Base-by-base conservation (phyloP, 1,140 invertebrate genomes). In the Notospermus geniculatus region DNA sequence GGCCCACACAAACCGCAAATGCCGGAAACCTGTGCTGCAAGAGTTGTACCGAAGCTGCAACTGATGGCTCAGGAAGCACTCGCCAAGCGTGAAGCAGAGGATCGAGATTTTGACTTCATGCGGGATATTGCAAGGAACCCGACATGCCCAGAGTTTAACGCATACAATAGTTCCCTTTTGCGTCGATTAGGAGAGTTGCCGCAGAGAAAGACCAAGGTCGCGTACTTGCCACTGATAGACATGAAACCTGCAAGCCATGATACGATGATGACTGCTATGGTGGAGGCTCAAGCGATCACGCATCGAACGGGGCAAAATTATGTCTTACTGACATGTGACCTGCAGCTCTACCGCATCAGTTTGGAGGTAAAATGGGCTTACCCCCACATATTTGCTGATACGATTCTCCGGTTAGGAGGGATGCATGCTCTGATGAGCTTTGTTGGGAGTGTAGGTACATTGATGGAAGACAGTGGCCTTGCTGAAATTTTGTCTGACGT, bases 401-500 rank as follows among this genome's bases (percentile, higher is more conserved):
- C 68, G 52, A 30, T 63, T 32, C 60, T 52, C 19, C 23, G 63
- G 27, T 46, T 68, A n/a, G 69, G 69, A 22, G 66, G 68, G 2
- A 71, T 69, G 66, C 69, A 70, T 46, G 58, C 59, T 41, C 54
- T 68, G 13, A 66, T 70, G 69, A 68, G 61, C 59, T 69, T 59
- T 56, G 46, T 64, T 56, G 67, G 64, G 11, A 32, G 22, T 32
- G 43, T 69, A 19, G 69, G 67, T 22, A 45, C 36, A 9, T 54
- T 71, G 9, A 67, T 69, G 65, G 59, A 45, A 29, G 39, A 60
- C 30, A 55, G 22, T 55, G 66, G 66, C 7, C 57, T 70, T 11
- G 57, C 46, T 45, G 54, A 63, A 39, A 39, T 64, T n/a, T 2
- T 66, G 13, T n/a, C 43, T 32, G 22, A 54, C 9, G 30, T 59